Base-by-base conservation (phyloP, 1,140 invertebrate genomes). In the Eufriesea mexicana region DNA sequence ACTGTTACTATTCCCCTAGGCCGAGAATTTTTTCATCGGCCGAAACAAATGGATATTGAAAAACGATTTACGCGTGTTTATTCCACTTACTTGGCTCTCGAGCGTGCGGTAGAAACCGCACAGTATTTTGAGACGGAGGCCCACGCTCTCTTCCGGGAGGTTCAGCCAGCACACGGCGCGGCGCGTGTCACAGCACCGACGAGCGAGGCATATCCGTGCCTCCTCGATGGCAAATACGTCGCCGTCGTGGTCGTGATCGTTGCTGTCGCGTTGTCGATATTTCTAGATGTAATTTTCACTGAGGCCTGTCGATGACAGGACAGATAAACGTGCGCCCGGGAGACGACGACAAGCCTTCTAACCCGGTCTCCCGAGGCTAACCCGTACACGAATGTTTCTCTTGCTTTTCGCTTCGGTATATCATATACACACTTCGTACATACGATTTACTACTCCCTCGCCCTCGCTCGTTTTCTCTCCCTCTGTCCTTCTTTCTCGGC, bases 61-160 rank as follows among this genome's bases (percentile, higher is more conserved):
- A 55, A 57, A 66, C 42, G 54, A 54, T 68, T 57, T 54, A 23
- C 75, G 67, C 67, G 72, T 81, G 70, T 88, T 73, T 82, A 85
- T 88, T 90, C 61, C 86, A 89, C 89, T 91, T 91, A 91, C 90
- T 91, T 91, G 90, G 79, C 88, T 86, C 76, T 82, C 70, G 57
- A 85, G 86, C 67, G 87, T 89, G 85, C 88, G 87, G 61, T 57
- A 67, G 72, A 74, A 70, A 62, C 49, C 59, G 71, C 85, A 83
- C 86, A 87, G 88, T 90, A 91, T 90, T 91, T 91, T 86, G 86
- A 91, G 90, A 91, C 87, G 87, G 80, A 86, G 88, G 81, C 85
- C 88, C 89, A 89, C 89, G 88, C 89, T 89, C 87, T 91, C 89
- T 89, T 90, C 87, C 86, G 89, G 89, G 90, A 87, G 84, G 83